Evolutionary conservation across 2,888 invertebrate species (phyloP).

Genomic region (Lithophane socia): DNA sequence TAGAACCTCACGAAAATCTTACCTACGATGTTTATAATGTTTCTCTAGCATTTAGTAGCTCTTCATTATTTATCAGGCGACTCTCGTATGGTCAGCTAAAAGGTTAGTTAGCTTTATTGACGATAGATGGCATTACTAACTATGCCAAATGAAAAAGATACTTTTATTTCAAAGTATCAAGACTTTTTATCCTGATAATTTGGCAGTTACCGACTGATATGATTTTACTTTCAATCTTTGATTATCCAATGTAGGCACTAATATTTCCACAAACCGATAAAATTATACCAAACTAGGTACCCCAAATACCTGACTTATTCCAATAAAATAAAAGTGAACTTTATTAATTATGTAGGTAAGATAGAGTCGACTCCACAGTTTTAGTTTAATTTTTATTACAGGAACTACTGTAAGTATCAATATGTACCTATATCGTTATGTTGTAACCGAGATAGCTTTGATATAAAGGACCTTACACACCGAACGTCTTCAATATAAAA

Average conservation of each 20-base stretch:
- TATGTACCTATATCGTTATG: conserved; percentile 57
- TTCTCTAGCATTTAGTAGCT: conserved; percentile 16
- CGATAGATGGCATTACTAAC: conserved; percentile 11
- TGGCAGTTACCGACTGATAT: no score
- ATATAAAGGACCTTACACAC: conserved; percentile 57
- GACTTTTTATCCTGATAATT: no score
- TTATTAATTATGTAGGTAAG: conserved; percentile 34
- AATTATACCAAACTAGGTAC: no score
- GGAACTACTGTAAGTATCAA: conserved; percentile 72
- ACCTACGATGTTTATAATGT: not conserved
- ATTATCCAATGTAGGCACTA: no score
- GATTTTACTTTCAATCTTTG: no score
- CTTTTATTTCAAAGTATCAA: no score
- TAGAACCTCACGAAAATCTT: not conserved
- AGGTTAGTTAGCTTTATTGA: not conserved
- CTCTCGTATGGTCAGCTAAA: no score
- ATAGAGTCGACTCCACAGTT: conserved; percentile 71
- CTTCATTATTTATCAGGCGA: conserved; percentile 5
- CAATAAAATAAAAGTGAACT: not conserved
- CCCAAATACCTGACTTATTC: no score
- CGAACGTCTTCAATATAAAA: not conserved
- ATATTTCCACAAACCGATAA: no score
- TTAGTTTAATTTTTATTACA: conserved; percentile 78
- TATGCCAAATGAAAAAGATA: not conserved
- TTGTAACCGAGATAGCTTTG: conserved; percentile 66